Evolutionary conservation across 30 jellyfish, hydroid and myxozoan species (phyloP), one percentile per base, ranked within the genome.

Genomic region (Clytia hemisphaerica): DNA sequence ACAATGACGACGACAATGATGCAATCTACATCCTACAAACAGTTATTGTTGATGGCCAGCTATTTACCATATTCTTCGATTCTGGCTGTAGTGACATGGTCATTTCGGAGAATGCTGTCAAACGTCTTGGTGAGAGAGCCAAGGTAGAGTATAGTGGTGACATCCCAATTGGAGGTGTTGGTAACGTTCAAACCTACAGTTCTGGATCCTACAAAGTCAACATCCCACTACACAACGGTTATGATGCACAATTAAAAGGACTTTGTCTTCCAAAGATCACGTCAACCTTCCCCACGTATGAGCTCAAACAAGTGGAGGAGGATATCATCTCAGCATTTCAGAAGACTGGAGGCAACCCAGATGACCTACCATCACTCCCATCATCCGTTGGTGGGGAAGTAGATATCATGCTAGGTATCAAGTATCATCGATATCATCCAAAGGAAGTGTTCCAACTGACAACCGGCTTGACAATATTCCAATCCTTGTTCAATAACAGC

Each of bases 1-100:
- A 14, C 21, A 80, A 26, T 80, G 71, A 64, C 40, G 65, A 0
- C 74, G 42, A 46, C 24, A 3, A 46, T 9, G 24, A 46, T 46
- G 9, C 3, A n/a, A 9, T 40, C 53, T 40, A 9, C 60, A 46
- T 46, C 60, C 72, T 65, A 3, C 72, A 65, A 65, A 65, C 73
- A 9, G 44, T 65, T 46, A 33, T 36, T 44, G 34, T 63, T 10
- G 76, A 63, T 36, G 37, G 37, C 15, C 60, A 63, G 76, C 4
- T 29, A 6, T 63, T 29, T 22, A 63, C 67, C 12, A 46, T 46
- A 27, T 46, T 46, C 60, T 9, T 46, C 71, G 71, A 57, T 3
- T 5, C 19, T 57, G 71, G 58, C 26, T 57, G 71, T 57, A 24
- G 45, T 31, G 71, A 57, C 57, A n/a, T n/a, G n/a, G n/a, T n/a